Conservation (phyloP, 2,113 vertebrate genomes). For the Ictalurus punctatus region DNA sequence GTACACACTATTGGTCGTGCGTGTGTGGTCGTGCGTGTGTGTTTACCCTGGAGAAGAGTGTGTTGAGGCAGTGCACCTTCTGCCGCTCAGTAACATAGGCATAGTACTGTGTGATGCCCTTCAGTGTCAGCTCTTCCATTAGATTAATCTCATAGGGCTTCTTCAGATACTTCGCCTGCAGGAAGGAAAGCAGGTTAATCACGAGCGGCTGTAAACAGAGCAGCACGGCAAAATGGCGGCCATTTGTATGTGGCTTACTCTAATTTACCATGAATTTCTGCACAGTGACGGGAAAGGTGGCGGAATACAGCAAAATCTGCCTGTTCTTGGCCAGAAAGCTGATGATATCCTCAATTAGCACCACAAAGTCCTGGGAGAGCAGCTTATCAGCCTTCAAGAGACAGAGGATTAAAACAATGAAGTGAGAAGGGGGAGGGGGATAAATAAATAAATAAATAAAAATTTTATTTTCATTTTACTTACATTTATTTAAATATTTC, state of each 20-base stretch:
- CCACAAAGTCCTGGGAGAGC: constrained; percentile 80
- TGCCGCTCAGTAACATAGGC: constrained; percentile 79
- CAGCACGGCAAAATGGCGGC: fast-evolving
- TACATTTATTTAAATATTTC: no score
- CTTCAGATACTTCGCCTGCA: constrained; percentile 73
- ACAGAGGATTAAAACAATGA: not conserved
- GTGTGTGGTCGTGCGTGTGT: not conserved
- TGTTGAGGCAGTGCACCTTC: constrained; percentile 82
- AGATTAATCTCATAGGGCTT: constrained; percentile 82
- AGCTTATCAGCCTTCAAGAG: constrained; percentile 74
- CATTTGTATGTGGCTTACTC: no score
- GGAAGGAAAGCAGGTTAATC: not conserved
- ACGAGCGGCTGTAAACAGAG: no score
- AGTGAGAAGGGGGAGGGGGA: no score
- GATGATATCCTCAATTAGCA: constrained; percentile 79
- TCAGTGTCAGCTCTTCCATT: constrained; percentile 80
- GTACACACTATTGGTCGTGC: no score
- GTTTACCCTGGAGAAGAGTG: constrained; percentile 78
- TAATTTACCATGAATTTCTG: constrained; percentile 79
- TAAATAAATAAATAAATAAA: no score
- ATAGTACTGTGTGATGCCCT: constrained; percentile 80
- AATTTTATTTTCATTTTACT: no score
- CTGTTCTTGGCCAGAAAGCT: constrained; percentile 77
- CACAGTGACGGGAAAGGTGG: constrained; percentile 79
- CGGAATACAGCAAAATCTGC: constrained; percentile 79